Evolutionary conservation across 2,113 vertebrate species (phyloP).

Genomic region (Pampusana beccarii): DNA sequence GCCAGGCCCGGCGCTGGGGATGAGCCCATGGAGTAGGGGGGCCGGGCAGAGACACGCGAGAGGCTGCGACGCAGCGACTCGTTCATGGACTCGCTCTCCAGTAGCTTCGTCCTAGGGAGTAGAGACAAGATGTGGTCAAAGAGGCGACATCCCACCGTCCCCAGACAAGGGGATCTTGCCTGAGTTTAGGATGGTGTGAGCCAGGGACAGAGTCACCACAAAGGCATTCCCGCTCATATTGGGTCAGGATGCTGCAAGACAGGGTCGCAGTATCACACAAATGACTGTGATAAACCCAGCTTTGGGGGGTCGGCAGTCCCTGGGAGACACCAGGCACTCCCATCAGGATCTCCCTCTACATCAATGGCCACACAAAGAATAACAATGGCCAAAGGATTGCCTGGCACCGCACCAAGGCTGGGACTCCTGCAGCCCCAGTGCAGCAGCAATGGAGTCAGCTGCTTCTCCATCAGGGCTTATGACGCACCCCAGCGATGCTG

Average conservation of each 20-base stretch:
- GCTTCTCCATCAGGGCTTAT: not conserved
- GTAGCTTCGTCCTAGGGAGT: slow-evolving; percentile 84
- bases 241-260: not conserved
- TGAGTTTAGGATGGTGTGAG: not conserved
- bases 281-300: not conserved
- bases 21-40: slow-evolving; percentile 70
- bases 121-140: not conserved
- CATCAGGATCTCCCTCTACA: not conserved
- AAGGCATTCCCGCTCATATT: not conserved
- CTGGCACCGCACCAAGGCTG: not conserved
- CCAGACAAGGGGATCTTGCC: not conserved
- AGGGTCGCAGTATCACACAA: accelerated
- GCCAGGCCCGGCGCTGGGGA: slow-evolving; percentile 64
- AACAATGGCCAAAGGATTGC: not conserved
- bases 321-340: not conserved
- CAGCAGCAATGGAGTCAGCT: not conserved
- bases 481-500: accelerated
- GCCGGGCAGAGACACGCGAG: slow-evolving; percentile 79
- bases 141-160: no score
- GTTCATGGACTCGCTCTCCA: slow-evolving; percentile 97
- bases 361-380: not conserved
- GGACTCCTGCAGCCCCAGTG: not conserved
- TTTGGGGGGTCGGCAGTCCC: not conserved
- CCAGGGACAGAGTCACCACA: not conserved
- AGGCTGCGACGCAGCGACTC: slow-evolving; percentile 89